phyloP scores from a whole-genome alignment of 92 coral and sea anemone species.

The Muricea muricata region DNA sequence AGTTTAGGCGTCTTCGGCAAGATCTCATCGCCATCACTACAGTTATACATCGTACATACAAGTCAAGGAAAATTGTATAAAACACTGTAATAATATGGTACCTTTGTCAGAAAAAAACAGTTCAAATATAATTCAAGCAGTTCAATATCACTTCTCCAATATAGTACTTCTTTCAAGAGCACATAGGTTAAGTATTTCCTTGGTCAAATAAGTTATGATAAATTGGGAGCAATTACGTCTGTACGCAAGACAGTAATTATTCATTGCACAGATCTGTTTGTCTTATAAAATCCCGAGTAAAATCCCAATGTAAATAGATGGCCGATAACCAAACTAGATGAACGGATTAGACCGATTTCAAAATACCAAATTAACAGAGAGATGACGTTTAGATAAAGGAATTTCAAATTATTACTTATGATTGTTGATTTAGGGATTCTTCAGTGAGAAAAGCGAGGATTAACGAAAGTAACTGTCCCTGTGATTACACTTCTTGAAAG shows the following conservation, averaged over 20 bases:
- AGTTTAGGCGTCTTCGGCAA: too few species aligned
- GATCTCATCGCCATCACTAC: too few species aligned
- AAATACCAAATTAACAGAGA: neutral
- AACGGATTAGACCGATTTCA: neutral
- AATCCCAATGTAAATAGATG: neutral
- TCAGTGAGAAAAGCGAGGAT: neutral
- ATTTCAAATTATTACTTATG: neutral
- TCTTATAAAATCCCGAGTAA: constrained; percentile 1
- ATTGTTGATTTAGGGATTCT: neutral
- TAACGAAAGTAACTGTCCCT: neutral
- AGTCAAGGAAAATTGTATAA: too few species aligned
- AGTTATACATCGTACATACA: too few species aligned
- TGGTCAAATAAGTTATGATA: neutral
- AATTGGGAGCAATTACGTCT: neutral
- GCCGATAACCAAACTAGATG: constrained; percentile 1
- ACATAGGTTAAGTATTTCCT: neutral
- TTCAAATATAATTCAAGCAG: too few species aligned
- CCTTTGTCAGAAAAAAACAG: too few species aligned
- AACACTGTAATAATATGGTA: too few species aligned
- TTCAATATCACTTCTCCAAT: neutral
- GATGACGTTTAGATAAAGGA: constrained; percentile 8
- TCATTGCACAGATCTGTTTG: constrained; percentile 2
- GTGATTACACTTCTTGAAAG: neutral
- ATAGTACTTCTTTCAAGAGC: neutral
- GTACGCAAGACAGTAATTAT: constrained; percentile 11